phyloP scores from a whole-genome alignment of 2,797 vertebrate species.

The Tapirus indicus region DNA sequence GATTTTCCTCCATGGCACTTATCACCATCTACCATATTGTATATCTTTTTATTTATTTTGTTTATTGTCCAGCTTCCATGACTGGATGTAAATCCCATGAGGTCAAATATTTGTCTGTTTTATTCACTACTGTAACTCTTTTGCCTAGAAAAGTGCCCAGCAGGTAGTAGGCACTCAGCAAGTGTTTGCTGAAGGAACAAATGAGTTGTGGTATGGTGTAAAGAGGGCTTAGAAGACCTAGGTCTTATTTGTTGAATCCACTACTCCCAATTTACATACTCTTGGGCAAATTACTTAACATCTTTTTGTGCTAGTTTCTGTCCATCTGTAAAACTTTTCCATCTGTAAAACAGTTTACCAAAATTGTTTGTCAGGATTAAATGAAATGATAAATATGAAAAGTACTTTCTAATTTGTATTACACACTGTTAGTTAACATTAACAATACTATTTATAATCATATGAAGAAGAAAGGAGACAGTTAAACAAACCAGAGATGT shows the following conservation, averaged over 20 bases:
- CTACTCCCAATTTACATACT: accelerated
- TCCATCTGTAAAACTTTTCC: background rate
- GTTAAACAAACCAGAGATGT: accelerated
- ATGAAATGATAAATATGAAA: accelerated
- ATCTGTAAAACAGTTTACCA: background rate
- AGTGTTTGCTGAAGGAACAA: background rate
- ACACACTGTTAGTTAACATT: accelerated
- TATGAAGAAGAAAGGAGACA: background rate
- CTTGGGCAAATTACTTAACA: accelerated
- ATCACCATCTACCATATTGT: accelerated
- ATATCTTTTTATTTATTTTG: accelerated
- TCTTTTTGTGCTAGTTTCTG: accelerated
- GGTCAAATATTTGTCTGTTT: too few relatives aligned
- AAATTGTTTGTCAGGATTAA: background rate
- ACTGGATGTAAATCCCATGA: background rate
- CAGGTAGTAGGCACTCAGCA: accelerated
- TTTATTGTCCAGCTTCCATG: accelerated
- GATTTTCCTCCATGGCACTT: accelerated
- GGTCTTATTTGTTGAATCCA: accelerated
- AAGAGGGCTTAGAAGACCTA: accelerated
- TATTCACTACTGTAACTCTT: background rate
- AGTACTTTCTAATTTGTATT: background rate
- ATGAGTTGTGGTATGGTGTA: accelerated
- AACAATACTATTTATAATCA: accelerated
- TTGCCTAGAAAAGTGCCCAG: background rate